phyloP scores from a whole-genome alignment of 1,140 invertebrate genomes.

The Diabrotica virgifera region DNA sequence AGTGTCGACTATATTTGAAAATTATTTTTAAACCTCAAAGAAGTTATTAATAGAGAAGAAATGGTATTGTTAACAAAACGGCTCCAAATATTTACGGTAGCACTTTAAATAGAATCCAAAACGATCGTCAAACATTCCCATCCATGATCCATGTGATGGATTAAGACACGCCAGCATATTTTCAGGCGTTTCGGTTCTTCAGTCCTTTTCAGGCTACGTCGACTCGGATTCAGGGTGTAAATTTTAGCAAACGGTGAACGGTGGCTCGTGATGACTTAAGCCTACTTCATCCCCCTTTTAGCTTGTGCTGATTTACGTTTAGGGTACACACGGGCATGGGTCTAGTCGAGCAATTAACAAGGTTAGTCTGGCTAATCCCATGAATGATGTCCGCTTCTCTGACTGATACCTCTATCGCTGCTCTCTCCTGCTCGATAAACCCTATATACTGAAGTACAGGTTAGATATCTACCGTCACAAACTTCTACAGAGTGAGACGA shows the following conservation, averaged over 20 bases:
- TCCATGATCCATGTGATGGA: too few species aligned
- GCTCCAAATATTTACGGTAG: too few species aligned
- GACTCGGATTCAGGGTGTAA: constrained; percentile 36
- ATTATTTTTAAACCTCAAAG: too few species aligned
- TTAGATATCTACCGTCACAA: not conserved
- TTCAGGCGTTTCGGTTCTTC: constrained; percentile 22
- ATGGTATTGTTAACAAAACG: too few species aligned
- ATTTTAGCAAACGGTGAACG: constrained; percentile 32
- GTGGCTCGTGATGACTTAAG: constrained; percentile 46
- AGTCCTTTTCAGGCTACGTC: not conserved
- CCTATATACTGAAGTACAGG: not conserved
- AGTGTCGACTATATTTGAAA: too few species aligned
- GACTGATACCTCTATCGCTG: constrained; percentile 21
- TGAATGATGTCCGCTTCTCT: constrained; percentile 48
- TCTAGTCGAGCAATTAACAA: constrained; percentile 47
- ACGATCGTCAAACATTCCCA: too few species aligned
- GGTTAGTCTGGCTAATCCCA: constrained; percentile 48
- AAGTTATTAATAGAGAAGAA: too few species aligned
- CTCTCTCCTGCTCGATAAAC: constrained; percentile 1
- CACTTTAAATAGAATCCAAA: too few species aligned
- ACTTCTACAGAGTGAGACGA: not conserved
- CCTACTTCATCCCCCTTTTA: constrained; percentile 43
- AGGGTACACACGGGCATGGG: constrained; percentile 40
- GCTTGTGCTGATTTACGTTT: constrained; percentile 48
- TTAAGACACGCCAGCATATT: constrained; percentile 13